phyloP scores from a whole-genome alignment of 2,797 vertebrate species.

The Argya squamiceps region DNA sequence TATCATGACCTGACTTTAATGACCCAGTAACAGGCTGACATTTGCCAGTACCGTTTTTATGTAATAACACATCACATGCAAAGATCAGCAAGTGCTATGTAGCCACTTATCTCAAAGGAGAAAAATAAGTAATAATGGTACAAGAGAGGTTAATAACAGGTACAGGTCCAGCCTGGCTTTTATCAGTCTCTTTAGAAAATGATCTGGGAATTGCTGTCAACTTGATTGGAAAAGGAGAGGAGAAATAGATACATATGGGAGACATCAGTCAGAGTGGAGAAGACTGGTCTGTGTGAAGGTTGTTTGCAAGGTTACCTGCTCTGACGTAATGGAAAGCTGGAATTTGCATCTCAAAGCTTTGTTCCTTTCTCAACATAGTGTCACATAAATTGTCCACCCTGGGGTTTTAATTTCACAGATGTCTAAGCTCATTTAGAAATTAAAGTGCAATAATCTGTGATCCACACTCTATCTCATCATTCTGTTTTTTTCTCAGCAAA shows the following conservation, averaged over 20 bases:
- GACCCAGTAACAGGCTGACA: constrained; percentile 76
- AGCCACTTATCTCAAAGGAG: constrained; percentile 70
- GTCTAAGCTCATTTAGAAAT: constrained; percentile 79
- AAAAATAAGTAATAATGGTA: constrained; percentile 74
- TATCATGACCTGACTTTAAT: constrained; percentile 78
- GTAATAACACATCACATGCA: constrained; percentile 67
- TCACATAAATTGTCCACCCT: constrained; percentile 69
- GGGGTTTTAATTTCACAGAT: constrained; percentile 79
- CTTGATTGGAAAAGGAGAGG: constrained; percentile 71
- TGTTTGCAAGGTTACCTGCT: constrained; percentile 77
- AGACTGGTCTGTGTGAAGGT: constrained; percentile 66
- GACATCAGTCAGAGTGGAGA: constrained; percentile 62
- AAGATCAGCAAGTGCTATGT: constrained; percentile 69
- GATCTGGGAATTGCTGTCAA: constrained; percentile 77
- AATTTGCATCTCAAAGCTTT: constrained; percentile 80
- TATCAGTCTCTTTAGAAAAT: constrained; percentile 77
- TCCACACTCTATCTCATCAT: constrained; percentile 38
- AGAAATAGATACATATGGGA: constrained; percentile 70
- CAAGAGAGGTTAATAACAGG: constrained; percentile 76
- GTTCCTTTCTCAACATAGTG: constrained; percentile 68
- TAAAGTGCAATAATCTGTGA: constrained; percentile 72
- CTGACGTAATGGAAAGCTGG: constrained; percentile 53
- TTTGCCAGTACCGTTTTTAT: constrained; percentile 66
- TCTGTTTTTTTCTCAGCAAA: constrained; percentile 44
- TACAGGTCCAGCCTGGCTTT: constrained; percentile 63